Base-by-base conservation (phyloP, 2,888 invertebrate species). In the Thera britannica region DNA sequence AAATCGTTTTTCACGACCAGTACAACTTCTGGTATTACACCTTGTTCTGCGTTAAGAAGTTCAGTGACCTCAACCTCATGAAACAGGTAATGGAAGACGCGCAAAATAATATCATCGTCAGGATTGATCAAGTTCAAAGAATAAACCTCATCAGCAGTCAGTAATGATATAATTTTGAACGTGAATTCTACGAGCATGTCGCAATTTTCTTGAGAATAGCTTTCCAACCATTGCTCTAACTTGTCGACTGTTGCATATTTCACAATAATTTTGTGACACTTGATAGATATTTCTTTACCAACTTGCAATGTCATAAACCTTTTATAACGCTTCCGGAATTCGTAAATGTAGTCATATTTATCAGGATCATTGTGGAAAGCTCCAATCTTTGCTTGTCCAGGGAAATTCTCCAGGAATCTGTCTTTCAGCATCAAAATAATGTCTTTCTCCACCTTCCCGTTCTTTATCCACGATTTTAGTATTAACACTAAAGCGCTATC, bases 401-500 rank as follows among this genome's bases (percentile, higher is more conserved):
- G 3, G 34, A 55, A 58, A 48, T 11, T 48, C 3, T 59, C 35
- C 41, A 56, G 51, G 36, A 67, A 63, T 51, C 12, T 63, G 2
- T 59, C 35, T 38, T 44, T 49, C 6, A 67, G 36, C 67, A 59
- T 67, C 34, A 59, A 55, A 48, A 77, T 52, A 3, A 67, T 60
- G 5, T 75, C 61, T 67, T 72, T 70, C 57, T 77, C 74, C 6
- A 67, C 41, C 62, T n/a, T 65, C 9, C 73, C 70, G 44, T 75
- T 58, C 5, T 65, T 65, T 12, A 70, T 54, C 52, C 67, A 77
- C 38, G 41, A 72, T 62, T 34, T 63, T 54, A 51, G 58, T 38
- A 63, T 9, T 12, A 60, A 12, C 5, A 56, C 11, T 56, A 63
- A 36, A 8, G 23, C 46, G 7, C 55, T 1, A 73, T 74, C 67